Evolutionary conservation across 2,113 vertebrate species (phyloP).

Genomic region (Pontoporia blainvillei): DNA sequence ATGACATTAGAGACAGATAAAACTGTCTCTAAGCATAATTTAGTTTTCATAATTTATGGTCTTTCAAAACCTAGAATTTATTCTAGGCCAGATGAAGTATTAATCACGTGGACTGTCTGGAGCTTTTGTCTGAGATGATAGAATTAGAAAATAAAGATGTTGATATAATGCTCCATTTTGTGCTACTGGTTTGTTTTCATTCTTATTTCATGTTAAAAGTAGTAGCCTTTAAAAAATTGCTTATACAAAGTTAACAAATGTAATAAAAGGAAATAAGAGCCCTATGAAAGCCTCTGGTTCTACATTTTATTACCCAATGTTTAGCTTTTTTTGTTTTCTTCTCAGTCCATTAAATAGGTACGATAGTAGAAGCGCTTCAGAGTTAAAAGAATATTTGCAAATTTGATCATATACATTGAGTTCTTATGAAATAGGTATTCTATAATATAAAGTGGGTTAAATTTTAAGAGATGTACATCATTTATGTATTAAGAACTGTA

Average conservation of each 20-base stretch:
- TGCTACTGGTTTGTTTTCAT: neutral
- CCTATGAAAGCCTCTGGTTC: neutral
- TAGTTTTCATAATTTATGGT: slow-evolving; percentile 38
- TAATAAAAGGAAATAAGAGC: neutral
- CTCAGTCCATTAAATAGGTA: neutral
- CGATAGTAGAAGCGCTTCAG: neutral
- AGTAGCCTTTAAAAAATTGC: neutral
- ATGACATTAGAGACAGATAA: neutral
- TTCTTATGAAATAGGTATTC: neutral
- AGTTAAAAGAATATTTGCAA: neutral
- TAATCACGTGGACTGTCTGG: neutral
- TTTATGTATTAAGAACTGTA: neutral
- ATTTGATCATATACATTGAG: neutral
- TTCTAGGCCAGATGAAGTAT: slow-evolving; percentile 11
- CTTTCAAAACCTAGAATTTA: slow-evolving; percentile 31
- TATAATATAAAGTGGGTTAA: neutral
- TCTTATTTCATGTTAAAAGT: slow-evolving; percentile 2
- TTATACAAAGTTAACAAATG: neutral
- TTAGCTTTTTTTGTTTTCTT: slow-evolving; percentile 16
- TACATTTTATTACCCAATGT: neutral
- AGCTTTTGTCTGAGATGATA: neutral
- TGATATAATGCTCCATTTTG: neutral
- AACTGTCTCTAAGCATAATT: neutral
- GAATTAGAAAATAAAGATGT: neutral
- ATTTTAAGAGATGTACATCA: neutral